Evolutionary conservation across 1,140 invertebrate species (phyloP).

Genomic region (Sycobia sp.): DNA sequence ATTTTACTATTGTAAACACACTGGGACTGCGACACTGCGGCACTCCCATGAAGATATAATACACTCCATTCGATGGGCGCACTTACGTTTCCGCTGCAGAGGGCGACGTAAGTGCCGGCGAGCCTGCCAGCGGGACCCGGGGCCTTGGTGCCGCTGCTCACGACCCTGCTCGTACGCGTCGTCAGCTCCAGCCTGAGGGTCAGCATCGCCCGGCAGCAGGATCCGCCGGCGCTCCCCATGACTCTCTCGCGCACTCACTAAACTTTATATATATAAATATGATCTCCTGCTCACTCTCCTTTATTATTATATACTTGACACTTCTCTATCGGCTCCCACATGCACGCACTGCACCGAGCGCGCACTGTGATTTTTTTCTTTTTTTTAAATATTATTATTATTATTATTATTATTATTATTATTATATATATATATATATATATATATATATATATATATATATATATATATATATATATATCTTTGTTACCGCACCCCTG

Average conservation of each 20-base stretch:
- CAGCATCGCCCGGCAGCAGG: constrained; percentile 20
- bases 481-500: too few relatives aligned
- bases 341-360: neutral
- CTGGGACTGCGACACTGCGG: too few relatives aligned
- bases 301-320: neutral
- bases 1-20: too few relatives aligned
- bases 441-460: too few relatives aligned
- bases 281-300: neutral
- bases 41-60: too few relatives aligned
- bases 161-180: constrained; percentile 3
- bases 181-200: neutral
- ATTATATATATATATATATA: too few relatives aligned
- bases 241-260: neutral
- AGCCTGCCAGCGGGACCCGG: neutral
- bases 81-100: constrained; percentile 26
- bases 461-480: too few relatives aligned
- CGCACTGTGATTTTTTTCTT: neutral
- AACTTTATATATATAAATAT: too few relatives aligned
- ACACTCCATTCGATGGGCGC: too few relatives aligned
- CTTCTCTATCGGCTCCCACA: neutral
- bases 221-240: constrained; percentile 9
- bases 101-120: neutral
- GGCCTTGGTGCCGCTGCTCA: neutral
- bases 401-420: too few relatives aligned
- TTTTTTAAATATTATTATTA: too few relatives aligned